Conservation (phyloP, 2,113 vertebrate species). For the Chamaetylas fuelleborni region DNA sequence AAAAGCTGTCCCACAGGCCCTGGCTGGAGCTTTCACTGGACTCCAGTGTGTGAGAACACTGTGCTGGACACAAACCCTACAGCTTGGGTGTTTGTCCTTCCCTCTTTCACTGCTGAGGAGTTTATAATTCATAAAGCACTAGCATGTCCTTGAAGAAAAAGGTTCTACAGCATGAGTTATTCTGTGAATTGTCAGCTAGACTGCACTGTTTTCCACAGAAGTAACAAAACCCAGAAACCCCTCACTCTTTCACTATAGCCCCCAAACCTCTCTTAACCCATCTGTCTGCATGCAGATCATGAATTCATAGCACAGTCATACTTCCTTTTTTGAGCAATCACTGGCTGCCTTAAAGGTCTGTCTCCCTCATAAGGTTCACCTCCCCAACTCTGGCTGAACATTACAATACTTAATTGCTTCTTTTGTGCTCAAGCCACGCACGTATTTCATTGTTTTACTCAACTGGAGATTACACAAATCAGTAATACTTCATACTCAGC, state of each 20-base stretch:
- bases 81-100: accelerated
- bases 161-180: background rate
- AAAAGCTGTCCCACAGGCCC: background rate
- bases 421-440: background rate
- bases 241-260: background rate
- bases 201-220: background rate
- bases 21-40: background rate
- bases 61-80: background rate
- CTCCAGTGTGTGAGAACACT: background rate
- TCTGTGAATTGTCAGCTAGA: background rate
- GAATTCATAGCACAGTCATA: background rate
- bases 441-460: background rate
- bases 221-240: background rate
- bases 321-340: background rate
- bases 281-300: background rate
- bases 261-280: background rate
- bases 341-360: background rate
- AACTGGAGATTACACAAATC: background rate
- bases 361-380: background rate
- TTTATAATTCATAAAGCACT: background rate
- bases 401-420: background rate
- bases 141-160: background rate
- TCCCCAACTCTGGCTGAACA: background rate
- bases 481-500: too few relatives aligned
- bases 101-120: background rate